Conservation (phyloP, 2,113 vertebrate genomes). For the Alethe castanea region DNA sequence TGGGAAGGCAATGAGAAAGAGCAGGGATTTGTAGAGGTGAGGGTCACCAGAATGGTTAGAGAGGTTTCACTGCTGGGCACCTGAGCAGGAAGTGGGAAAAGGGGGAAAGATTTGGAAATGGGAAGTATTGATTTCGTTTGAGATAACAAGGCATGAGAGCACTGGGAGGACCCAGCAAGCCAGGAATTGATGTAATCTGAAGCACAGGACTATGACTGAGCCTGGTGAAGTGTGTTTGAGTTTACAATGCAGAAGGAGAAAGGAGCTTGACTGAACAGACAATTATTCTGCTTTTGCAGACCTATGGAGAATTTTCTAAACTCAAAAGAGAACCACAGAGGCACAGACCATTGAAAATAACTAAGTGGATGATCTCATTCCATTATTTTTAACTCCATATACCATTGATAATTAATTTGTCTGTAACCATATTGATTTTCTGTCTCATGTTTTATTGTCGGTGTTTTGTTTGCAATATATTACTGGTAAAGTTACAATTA, state of each 20-base stretch:
- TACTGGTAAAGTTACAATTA: slow-evolving; percentile 60
- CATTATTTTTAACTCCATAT: slow-evolving; percentile 73
- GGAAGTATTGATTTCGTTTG: not conserved
- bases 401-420: slow-evolving; percentile 76
- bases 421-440: slow-evolving; percentile 73
- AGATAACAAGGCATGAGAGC: not conserved
- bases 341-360: slow-evolving; percentile 44
- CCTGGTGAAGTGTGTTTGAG: not conserved
- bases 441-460: slow-evolving; percentile 67
- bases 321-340: not conserved
- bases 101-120: not conserved
- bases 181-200: not conserved
- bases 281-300: slow-evolving; percentile 19
- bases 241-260: not conserved
- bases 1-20: not conserved
- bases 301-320: slow-evolving; percentile 15
- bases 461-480: slow-evolving; percentile 61
- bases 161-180: not conserved
- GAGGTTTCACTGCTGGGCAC: not conserved
- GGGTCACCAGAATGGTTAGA: not conserved
- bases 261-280: not conserved
- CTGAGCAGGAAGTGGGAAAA: not conserved
- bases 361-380: slow-evolving; percentile 68
- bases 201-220: not conserved
- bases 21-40: not conserved